Evolutionary conservation across 2,797 vertebrate species (phyloP).

Genomic region (Microchirus variegatus): DNA sequence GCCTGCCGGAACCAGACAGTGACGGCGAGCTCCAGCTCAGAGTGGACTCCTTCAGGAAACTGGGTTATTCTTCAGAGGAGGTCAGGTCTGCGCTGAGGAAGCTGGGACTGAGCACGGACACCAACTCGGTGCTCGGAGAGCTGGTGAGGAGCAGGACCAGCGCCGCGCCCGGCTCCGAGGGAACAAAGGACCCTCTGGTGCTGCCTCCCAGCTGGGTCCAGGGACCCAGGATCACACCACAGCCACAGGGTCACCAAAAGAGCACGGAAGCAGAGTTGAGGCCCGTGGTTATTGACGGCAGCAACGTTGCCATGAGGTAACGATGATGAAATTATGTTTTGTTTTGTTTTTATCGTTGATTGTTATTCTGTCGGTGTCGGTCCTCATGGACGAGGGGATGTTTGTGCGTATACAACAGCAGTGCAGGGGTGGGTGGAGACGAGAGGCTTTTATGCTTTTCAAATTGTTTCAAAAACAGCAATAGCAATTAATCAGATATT

Average conservation of each 20-base stretch:
- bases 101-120: conserved; percentile 87
- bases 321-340: too few relatives aligned
- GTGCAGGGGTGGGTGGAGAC: too few relatives aligned
- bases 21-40: conserved; percentile 81
- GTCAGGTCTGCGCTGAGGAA: conserved; percentile 85
- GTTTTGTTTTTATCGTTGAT: too few relatives aligned
- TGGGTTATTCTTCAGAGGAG: conserved; percentile 89
- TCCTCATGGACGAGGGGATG: too few relatives aligned
- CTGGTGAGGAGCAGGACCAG: conserved; percentile 84
- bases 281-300: conserved; percentile 93
- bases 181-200: conserved; percentile 72
- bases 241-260: conserved; percentile 47
- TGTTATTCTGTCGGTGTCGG: too few relatives aligned
- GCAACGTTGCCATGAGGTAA: conserved; percentile 98
- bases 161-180: conserved; percentile 38
- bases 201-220: conserved; percentile 62
- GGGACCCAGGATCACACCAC: conserved; percentile 28
- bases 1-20: conserved; percentile 29
- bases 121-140: conserved; percentile 91
- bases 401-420: too few relatives aligned
- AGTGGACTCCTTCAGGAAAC: conserved; percentile 93
- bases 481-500: too few relatives aligned
- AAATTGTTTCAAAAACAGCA: too few relatives aligned
- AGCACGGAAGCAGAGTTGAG: conserved; percentile 80
- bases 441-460: too few relatives aligned